A percentile compares a stretch with the other conserved stretches of the same genome.
Evolutionary conservation across 2,797 vertebrate genomes (phyloP).

Genomic region (Cottoperca gobio): DNA sequence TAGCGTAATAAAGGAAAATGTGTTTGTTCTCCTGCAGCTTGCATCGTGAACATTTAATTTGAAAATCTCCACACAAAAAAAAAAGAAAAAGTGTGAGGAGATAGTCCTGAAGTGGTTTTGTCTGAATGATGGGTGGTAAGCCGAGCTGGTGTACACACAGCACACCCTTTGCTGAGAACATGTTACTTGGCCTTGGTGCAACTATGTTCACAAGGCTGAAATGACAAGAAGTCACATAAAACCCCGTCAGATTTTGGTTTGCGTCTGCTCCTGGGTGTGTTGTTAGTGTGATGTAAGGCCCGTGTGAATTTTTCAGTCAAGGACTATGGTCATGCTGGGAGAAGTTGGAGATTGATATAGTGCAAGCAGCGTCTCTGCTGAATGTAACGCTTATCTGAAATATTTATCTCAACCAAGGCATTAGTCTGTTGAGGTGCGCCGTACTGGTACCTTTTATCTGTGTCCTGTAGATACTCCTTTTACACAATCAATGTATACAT

Average conservation of each 20-base stretch:
- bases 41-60: constrained; percentile 26
- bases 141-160: constrained; percentile 54
- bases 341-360: constrained; percentile 43
- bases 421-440: constrained; percentile 19
- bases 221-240: constrained; percentile 56
- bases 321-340: constrained; percentile 31
- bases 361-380: constrained; percentile 33
- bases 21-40: constrained; percentile 1
- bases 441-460: constrained; percentile 17
- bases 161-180: constrained; percentile 71
- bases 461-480: constrained; percentile 4
- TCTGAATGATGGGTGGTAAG: constrained; percentile 66
- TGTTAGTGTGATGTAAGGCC: constrained; percentile 35
- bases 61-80: constrained; percentile 26
- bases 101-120: constrained; percentile 59
- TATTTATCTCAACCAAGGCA: constrained; percentile 35
- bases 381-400: constrained; percentile 50
- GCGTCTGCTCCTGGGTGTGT: constrained; percentile 23
- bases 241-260: constrained; percentile 54
- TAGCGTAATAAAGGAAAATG: neutral
- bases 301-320: constrained; percentile 42
- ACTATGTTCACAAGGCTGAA: constrained; percentile 60
- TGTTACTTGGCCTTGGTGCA: constrained; percentile 62
- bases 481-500: neutral
- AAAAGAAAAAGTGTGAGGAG: constrained; percentile 33